Conservation (phyloP, 2,113 vertebrate species). For the Trinectes maculatus region DNA sequence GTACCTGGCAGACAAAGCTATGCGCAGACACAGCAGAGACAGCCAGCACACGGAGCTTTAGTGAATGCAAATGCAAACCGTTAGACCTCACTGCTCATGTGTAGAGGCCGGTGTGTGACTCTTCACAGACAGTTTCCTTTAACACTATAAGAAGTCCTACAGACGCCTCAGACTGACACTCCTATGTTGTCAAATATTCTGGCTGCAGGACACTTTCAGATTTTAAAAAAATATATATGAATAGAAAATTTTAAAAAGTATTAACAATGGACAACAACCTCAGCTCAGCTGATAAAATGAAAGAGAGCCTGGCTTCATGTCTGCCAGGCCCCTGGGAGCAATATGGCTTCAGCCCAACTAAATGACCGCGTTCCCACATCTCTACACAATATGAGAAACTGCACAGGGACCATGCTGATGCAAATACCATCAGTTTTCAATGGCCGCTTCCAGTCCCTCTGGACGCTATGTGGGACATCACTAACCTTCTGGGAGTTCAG, state of each 20-base stretch:
- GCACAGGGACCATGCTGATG: slow-evolving; percentile 16
- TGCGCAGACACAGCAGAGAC: slow-evolving; percentile 32
- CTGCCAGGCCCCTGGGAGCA: slow-evolving; percentile 14
- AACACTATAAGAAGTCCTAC: slow-evolving; percentile 24
- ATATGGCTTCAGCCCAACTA: slow-evolving; percentile 41
- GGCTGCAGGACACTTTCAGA: slow-evolving; percentile 10
- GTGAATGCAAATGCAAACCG: slow-evolving; percentile 59
- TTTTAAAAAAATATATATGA: slow-evolving; percentile 16
- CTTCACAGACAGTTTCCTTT: slow-evolving; percentile 51
- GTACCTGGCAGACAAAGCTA: slow-evolving; percentile 34
- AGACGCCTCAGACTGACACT: slow-evolving; percentile 19
- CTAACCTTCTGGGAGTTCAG: slow-evolving; percentile 36
- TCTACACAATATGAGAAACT: slow-evolving; percentile 6
- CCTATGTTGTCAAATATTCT: slow-evolving; percentile 32
- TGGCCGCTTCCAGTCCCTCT: slow-evolving; percentile 23
- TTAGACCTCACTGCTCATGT: slow-evolving; percentile 37
- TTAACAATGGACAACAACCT: neutral
- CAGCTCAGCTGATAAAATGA: slow-evolving; percentile 28
- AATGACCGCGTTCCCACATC: slow-evolving; percentile 43
- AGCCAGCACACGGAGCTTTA: slow-evolving; percentile 17
- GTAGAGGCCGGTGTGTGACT: slow-evolving; percentile 52
- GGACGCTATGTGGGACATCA: slow-evolving; percentile 32
- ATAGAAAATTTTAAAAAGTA: neutral
- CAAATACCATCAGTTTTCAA: slow-evolving; percentile 43
- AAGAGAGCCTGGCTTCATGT: slow-evolving; percentile 18